Evolutionary conservation across 2,888 invertebrate genomes (phyloP).

Genomic region (Chorisops tibialis): DNA sequence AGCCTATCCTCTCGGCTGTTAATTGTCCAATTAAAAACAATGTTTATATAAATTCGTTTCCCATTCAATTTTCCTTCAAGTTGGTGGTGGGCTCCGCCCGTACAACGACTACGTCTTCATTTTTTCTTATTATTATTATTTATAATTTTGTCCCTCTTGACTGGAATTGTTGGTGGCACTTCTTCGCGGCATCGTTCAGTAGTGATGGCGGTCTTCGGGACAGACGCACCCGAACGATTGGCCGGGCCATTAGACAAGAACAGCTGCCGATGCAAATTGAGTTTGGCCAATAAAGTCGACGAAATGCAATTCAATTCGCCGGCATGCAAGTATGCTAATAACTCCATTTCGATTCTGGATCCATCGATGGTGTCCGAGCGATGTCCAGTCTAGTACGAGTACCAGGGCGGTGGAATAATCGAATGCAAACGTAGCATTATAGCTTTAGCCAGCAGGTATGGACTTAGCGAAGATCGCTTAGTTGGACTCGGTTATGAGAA

Average conservation of each 20-base stretch:
- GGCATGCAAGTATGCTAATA: conserved; percentile 18
- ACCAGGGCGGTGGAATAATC: no score
- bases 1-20: conserved; percentile 26
- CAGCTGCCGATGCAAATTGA: conserved; percentile 23
- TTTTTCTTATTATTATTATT: no score
- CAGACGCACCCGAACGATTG: not conserved
- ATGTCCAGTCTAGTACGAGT: no score
- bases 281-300: conserved; percentile 24
- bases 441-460: no score
- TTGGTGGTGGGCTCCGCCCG: not conserved
- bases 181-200: no score
- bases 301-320: conserved; percentile 18
- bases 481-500: no score
- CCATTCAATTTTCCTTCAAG: conserved; percentile 7
- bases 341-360: conserved; percentile 10
- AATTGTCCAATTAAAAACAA: conserved; percentile 32
- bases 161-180: no score
- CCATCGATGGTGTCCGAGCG: no score
- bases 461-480: no score
- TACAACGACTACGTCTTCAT: no score
- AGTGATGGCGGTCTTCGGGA: not conserved
- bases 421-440: no score
- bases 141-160: no score
- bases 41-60: conserved; percentile 32
- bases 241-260: conserved; percentile 5